Evolutionary conservation across 2,113 vertebrate species (phyloP).

Genomic region (Ctenodactylus gundi): DNA sequence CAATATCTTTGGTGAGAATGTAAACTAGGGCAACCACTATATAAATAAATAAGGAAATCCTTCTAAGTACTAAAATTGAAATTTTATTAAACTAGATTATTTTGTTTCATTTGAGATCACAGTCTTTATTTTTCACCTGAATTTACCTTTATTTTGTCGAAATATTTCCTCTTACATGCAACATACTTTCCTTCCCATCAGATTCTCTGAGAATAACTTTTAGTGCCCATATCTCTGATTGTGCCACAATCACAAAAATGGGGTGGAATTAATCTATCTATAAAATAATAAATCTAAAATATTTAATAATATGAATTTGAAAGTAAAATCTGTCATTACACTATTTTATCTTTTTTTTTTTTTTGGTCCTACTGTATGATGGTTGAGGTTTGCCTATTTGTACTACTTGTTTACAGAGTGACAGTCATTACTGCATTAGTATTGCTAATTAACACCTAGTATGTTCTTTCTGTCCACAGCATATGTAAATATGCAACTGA

Average conservation of each 20-base stretch:
- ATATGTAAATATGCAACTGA: background rate
- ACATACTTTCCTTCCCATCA: background rate
- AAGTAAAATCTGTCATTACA: background rate
- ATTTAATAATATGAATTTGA: background rate
- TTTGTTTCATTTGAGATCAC: background rate
- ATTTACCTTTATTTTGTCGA: background rate
- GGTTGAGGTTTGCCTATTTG: background rate
- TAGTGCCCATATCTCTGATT: background rate
- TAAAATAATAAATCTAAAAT: background rate
- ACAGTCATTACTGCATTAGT: background rate
- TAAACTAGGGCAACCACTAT: no score
- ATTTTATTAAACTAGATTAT: no score
- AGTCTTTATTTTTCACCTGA: background rate
- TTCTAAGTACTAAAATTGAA: background rate
- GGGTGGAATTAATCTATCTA: background rate
- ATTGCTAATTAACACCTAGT: background rate
- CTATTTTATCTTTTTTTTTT: background rate
- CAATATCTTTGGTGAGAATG: no score
- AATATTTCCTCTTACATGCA: background rate
- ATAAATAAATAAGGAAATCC: no score
- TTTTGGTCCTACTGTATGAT: background rate
- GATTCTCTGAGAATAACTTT: background rate
- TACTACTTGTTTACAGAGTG: background rate
- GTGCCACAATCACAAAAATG: background rate
- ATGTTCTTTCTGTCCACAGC: background rate